These are phyloP conservation scores for Cynaeus angustus DNA, from an alignment of 2,888 invertebrate species.

Conservation along the genomic window DNA sequence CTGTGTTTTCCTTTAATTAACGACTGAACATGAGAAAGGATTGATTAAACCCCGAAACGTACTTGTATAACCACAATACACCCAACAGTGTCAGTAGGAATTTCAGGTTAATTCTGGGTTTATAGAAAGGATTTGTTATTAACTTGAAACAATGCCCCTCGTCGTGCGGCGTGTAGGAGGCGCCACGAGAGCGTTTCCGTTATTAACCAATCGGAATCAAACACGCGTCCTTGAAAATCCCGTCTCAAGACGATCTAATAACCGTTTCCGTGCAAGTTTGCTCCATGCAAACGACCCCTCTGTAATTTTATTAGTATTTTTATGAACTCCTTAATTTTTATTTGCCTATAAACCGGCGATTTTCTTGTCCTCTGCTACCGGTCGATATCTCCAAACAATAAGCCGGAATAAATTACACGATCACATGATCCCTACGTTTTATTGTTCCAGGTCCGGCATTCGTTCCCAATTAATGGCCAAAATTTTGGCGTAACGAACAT, in stretches of 20 bases:
- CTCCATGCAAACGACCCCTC: conserved; percentile 33
- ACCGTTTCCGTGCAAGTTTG: conserved; percentile 28
- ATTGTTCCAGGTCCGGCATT: conserved; percentile 39
- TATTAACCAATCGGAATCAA: conserved; percentile 39
- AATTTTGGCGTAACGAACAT: conserved; percentile 24
- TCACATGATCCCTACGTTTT: conserved; percentile 43
- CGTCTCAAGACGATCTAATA: conserved; percentile 13
- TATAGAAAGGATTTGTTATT: conserved; percentile 51
- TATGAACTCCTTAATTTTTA: conserved; percentile 51
- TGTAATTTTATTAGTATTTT: conserved; percentile 43
- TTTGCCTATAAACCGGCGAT: conserved; percentile 36
- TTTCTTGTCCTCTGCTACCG: conserved; percentile 18
- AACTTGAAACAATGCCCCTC: conserved; percentile 49
- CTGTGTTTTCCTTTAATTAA: conserved; percentile 25
- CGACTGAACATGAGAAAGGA: conserved; percentile 10
- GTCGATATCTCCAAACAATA: conserved; percentile 32
- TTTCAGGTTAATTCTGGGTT: conserved; percentile 48
- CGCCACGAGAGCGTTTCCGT: conserved; percentile 14
- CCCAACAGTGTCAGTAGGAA: conserved; percentile 47
- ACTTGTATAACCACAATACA: conserved; percentile 43
- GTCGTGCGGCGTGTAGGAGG: conserved; percentile 37
- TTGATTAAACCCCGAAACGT: conserved; percentile 44
- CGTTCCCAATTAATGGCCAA: conserved; percentile 21
- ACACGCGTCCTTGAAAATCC: conserved; percentile 6
- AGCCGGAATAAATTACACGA: conserved; percentile 38